These are phyloP conservation scores for Trochalopteron elliotii DNA, from an alignment of 2,113 vertebrate species.

Conservation along the genomic window DNA sequence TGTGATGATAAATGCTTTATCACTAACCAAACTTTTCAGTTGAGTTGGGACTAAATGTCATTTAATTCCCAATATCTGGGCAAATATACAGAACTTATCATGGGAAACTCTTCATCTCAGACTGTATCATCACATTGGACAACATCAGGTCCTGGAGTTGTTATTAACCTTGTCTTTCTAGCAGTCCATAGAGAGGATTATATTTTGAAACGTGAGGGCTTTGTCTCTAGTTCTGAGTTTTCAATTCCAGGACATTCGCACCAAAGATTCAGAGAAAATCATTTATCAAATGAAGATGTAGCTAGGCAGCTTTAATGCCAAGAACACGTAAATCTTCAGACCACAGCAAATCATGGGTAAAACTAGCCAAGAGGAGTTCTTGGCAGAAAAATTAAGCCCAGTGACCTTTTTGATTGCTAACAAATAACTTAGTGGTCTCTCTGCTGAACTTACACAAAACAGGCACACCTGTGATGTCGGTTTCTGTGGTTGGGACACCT, in stretches of 20 bases:
- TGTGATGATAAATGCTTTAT: neutral
- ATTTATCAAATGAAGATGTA: neutral
- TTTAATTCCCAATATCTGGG: neutral
- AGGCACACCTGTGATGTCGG: conserved; percentile 1
- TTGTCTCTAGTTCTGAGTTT: neutral
- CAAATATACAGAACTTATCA: neutral
- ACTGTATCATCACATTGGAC: neutral
- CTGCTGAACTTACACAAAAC: neutral
- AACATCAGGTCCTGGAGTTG: neutral
- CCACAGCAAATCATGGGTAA: neutral
- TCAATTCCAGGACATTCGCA: neutral
- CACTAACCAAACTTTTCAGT: neutral
- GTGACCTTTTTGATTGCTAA: neutral
- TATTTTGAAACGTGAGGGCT: neutral
- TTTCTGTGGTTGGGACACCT: conserved; percentile 36
- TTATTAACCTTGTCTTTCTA: neutral
- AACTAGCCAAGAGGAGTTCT: neutral
- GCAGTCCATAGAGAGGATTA: neutral
- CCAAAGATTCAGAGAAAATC: neutral
- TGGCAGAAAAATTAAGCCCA: neutral
- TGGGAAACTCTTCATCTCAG: neutral
- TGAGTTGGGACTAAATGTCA: neutral
- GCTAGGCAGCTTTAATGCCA: neutral
- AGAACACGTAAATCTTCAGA: neutral
- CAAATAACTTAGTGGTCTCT: neutral